phyloP scores from a whole-genome alignment of 2,888 invertebrate species.

The Pocota personata region DNA sequence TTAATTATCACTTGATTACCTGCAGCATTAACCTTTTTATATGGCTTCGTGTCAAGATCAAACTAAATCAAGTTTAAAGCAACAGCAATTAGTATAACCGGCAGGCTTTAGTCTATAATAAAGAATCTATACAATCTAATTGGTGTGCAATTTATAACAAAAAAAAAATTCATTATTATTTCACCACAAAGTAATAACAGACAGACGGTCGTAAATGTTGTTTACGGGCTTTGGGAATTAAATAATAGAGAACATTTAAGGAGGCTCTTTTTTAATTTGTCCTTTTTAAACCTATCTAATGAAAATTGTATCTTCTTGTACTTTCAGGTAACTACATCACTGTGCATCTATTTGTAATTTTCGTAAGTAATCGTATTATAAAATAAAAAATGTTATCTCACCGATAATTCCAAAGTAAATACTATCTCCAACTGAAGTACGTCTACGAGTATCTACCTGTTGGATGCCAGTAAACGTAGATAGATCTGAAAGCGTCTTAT shows the following conservation, averaged over 20 bases:
- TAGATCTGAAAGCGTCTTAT: conserved; percentile 7
- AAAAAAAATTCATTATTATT: background rate
- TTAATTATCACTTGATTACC: conserved; percentile 28
- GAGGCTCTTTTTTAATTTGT: background rate
- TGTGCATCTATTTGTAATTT: background rate
- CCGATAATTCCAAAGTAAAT: conserved; percentile 26
- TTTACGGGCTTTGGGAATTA: background rate
- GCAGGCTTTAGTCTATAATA: conserved; percentile 30
- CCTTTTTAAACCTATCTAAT: conserved; percentile 1
- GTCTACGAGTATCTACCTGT: background rate
- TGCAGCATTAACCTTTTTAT: conserved; percentile 37
- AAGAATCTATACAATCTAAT: conserved; percentile 51
- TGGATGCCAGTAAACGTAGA: background rate
- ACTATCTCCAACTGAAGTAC: conserved; percentile 14
- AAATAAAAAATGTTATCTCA: background rate
- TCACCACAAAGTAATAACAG: background rate
- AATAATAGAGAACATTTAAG: background rate
- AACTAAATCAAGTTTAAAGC: conserved; percentile 64
- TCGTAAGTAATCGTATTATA: conserved; percentile 21
- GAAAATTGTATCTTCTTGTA: conserved; percentile 1
- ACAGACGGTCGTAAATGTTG: background rate
- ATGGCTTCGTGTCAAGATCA: conserved; percentile 55
- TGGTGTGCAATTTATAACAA: conserved; percentile 47
- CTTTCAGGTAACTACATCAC: conserved; percentile 53
- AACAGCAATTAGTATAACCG: conserved; percentile 46